These are phyloP conservation scores for Phenganax subtilis DNA, from an alignment of 92 coral and sea anemone species.

Conservation along the genomic window DNA sequence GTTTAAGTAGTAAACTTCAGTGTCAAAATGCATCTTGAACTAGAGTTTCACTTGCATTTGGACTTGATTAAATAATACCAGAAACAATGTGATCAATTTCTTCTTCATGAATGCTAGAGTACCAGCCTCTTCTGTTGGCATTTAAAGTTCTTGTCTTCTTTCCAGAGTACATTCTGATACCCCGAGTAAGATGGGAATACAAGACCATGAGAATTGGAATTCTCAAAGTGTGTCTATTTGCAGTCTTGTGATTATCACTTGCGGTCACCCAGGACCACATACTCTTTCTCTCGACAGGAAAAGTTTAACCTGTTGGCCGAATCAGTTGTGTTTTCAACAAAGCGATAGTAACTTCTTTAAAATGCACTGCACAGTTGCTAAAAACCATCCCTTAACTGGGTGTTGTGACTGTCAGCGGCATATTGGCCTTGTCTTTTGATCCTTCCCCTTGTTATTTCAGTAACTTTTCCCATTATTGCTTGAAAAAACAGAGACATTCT, in stretches of 20 bases:
- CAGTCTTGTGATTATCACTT: conserved; percentile 8
- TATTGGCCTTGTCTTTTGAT: neutral
- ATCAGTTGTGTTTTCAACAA: no score
- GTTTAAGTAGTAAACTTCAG: conserved; percentile 16
- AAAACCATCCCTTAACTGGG: neutral
- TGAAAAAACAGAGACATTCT: neutral
- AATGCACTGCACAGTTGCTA: neutral
- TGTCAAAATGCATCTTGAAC: conserved; percentile 9
- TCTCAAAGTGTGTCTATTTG: neutral
- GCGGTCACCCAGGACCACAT: no score
- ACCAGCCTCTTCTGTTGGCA: neutral
- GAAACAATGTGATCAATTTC: neutral
- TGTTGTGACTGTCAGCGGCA: neutral
- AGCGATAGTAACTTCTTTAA: neutral
- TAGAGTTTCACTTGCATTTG: conserved; percentile 23
- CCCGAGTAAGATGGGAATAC: neutral
- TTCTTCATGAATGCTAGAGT: neutral
- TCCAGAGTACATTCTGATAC: neutral
- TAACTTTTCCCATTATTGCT: conserved; percentile 2
- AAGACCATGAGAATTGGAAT: neutral
- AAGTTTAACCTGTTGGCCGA: no score
- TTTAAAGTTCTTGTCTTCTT: neutral
- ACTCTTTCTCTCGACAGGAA: no score
- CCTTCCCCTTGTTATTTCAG: conserved; percentile 11
- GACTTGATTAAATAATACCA: neutral